Evolutionary conservation across 2,888 invertebrate species (phyloP), one percentile per base, ranked within the genome.

Genomic region (Acleris holmiana): DNA sequence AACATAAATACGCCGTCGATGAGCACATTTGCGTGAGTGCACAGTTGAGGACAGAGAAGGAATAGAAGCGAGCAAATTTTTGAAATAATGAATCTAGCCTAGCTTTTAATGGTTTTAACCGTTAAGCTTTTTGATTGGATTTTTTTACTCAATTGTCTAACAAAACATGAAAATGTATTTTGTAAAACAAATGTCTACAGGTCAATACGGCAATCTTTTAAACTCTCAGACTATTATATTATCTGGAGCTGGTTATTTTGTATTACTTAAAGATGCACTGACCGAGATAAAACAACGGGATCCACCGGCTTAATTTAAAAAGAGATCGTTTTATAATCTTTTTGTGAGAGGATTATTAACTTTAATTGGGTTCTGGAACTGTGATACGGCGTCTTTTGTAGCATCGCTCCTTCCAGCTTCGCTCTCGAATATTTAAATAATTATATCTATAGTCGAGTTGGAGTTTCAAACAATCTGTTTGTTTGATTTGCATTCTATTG

Each of bases 301-400:
- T 82, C 80, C 78, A 69, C 64, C 71, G 77, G 74, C 77, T 82
- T 82, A 73, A 82, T 82, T 85, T 78, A 80, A 80, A 84, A 83
- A 79, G 76, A 76, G 74, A 74, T 75, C 74, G 76, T 78, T 82
- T 81, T 79, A 79, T 83, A 78, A 69, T 69, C 67, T 67, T 69
- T 69, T 65, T 62, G 53, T 79, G 75, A 81, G 74, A 73, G 85
- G 88, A 89, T 89, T 91, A 89, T 84, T 82, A 89, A 90, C 77
- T 90, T 89, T 88, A 89, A 90, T 91, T 90, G 85, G 82, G 87
- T 88, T 81, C 78, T 71, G 77, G 75, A 79, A 80, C 71, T 79
- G 75, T 76, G 77, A 79, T 81, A 80, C 81, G 77, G 78, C 76
- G 77, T 73, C 78, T 73, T 78, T 83, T 81, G 78, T 84, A 82